Percentiles rank a stretch among this genome's conserved stretches.
These are phyloP conservation scores for Agonopterix heracliana DNA, from an alignment of 2,888 invertebrate species.

Conservation along the genomic window DNA sequence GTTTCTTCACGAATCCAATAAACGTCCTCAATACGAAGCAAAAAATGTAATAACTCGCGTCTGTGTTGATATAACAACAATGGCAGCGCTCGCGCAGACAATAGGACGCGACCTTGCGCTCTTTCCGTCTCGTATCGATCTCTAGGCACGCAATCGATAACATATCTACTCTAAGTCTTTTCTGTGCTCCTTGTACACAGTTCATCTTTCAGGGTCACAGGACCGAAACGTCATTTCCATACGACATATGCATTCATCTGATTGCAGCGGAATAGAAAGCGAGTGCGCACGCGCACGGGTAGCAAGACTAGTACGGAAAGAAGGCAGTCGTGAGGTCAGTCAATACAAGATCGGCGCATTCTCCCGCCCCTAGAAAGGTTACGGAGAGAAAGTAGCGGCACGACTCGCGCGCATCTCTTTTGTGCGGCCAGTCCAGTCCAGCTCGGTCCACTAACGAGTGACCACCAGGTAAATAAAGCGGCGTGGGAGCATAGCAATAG, in stretches of 20 bases:
- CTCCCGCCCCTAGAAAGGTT: constrained; percentile 35
- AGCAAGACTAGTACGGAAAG: constrained; percentile 1
- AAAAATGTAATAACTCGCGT: constrained; percentile 18
- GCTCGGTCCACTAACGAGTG: constrained; percentile 18
- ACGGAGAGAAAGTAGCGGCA: constrained; percentile 57
- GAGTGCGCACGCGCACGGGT: constrained; percentile 34
- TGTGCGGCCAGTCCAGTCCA: constrained; percentile 15
- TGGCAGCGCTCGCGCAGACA: constrained; percentile 33
- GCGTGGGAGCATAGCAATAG: constrained; percentile 16
- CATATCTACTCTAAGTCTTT: not conserved
- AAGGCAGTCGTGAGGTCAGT: constrained; percentile 42
- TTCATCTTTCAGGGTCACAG: not conserved
- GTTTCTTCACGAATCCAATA: constrained; percentile 20
- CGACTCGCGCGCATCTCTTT: constrained; percentile 43
- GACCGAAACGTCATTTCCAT: not conserved
- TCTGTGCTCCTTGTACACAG: too few relatives aligned
- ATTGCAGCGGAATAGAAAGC: constrained; percentile 41
- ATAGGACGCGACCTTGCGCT: constrained; percentile 48
- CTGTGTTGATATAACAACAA: constrained; percentile 34
- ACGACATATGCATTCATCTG: constrained; percentile 13
- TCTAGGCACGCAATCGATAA: constrained; percentile 15
- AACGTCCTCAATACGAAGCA: constrained; percentile 16
- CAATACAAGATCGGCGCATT: constrained; percentile 33
- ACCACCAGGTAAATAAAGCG: constrained; percentile 22
- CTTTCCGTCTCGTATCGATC: constrained; percentile 23